phyloP scores from a whole-genome alignment of 2,113 vertebrate genomes.

The Halcyon senegalensis region DNA sequence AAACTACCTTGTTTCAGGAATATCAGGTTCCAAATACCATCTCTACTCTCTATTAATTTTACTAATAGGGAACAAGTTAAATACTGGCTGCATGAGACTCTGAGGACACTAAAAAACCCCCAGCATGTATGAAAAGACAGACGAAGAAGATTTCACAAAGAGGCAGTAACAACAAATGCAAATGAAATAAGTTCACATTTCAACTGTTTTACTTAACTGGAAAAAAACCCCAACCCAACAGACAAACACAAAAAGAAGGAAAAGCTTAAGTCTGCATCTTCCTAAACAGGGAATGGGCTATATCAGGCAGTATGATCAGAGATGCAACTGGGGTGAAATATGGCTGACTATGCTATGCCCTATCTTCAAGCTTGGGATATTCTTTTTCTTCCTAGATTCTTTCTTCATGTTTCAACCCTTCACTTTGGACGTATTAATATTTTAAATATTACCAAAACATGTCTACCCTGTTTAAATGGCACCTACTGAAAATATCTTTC shows the following conservation, averaged over 20 bases:
- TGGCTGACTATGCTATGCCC: not conserved
- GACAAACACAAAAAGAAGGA: not conserved
- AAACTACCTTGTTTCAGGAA: not conserved
- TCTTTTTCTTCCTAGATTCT: not conserved
- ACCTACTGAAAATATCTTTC: not conserved
- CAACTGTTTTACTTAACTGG: not conserved
- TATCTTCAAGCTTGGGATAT: not conserved
- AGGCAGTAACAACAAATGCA: not conserved
- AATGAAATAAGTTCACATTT: not conserved
- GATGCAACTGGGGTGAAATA: not conserved
- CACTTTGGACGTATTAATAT: not conserved
- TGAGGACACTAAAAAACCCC: not conserved
- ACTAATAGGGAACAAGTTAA: not conserved
- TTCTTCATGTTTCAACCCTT: not conserved
- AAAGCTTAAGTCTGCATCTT: not conserved
- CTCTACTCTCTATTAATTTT: not conserved
- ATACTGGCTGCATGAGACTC: not conserved
- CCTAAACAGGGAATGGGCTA: not conserved
- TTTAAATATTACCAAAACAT: not conserved
- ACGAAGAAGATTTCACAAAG: not conserved
- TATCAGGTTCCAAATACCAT: not conserved
- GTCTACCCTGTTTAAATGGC: not conserved
- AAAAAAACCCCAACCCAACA: not conserved
- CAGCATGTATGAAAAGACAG: not conserved
- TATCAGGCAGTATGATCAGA: not conserved